Evolutionary conservation across 2,888 invertebrate genomes (phyloP).

Genomic region (Rapana venosa): DNA sequence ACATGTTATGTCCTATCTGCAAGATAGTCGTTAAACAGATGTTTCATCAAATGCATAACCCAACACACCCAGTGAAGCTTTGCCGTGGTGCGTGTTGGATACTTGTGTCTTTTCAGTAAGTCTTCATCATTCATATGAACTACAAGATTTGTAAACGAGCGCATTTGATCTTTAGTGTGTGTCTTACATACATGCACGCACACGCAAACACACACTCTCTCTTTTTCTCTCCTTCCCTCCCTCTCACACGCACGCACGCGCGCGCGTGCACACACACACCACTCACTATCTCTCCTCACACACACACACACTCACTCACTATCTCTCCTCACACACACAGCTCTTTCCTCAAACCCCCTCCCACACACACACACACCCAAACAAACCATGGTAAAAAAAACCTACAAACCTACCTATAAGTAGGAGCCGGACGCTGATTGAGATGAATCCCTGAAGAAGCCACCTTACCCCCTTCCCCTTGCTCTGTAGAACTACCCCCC

Average conservation of each 20-base stretch:
- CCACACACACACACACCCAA: not conserved
- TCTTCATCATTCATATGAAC: too few species aligned
- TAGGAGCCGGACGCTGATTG: slow-evolving; percentile 51
- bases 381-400: not conserved
- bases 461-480: not conserved
- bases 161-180: too few species aligned
- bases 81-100: too few species aligned
- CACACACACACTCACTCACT: not conserved
- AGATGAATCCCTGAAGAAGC: slow-evolving; percentile 33
- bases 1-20: too few species aligned
- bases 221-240: too few species aligned
- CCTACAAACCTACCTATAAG: slow-evolving; percentile 41
- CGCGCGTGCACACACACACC: not conserved
- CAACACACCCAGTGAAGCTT: too few species aligned
- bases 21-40: too few species aligned
- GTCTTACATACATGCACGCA: too few species aligned
- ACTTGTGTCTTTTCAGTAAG: too few species aligned
- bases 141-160: too few species aligned
- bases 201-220: not conserved
- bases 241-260: not conserved
- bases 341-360: not conserved
- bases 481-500: not conserved
- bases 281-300: not conserved
- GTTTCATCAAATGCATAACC: too few species aligned
- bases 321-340: not conserved